Evolutionary conservation across 2,797 vertebrate species (phyloP), one percentile per base, ranked within the genome.

Genomic region (Corythornis leucogaster): DNA sequence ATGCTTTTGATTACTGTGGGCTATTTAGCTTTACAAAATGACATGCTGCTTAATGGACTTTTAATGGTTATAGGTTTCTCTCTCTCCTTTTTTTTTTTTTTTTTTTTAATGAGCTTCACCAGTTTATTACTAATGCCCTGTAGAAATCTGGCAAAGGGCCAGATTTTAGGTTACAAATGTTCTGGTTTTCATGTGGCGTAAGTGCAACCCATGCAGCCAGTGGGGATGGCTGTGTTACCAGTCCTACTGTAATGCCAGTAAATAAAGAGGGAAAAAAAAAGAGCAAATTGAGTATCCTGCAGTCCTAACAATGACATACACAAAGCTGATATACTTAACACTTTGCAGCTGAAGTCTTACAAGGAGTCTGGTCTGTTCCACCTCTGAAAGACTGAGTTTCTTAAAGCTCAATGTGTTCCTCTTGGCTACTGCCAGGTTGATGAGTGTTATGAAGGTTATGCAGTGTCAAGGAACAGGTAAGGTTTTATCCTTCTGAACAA

Each of bases 1-100:
- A 99, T 99, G 99, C 98, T 99, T 99, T 99, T 99, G 99, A 99
- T 99, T 99, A 99, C 99, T 99, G 98, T 98, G 98, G 98, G 98
- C 98, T 99, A 99, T 99, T 99, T 99, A 99, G 99, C 99, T 99
- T 99, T 99, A 99, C 98, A 98, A 98, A 99, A 99, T 99, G 99
- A 99, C 99, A 99, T 98, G 99, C 98, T 98, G 98, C 98, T 99
- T 99, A 99, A 99, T 99, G 99, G 98, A 98, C 98, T 99, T 99
- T 99, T 99, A 99, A 99, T 99, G 99, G 99, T 99, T 99, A 99
- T 99, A 99, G 98, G 98, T 99, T 99, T 99, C 98, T 98, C 95
- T 98, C 97, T 97, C 85, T 98, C 21, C 22, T 22, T 46, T 25
- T 48, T 26, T 26, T 50, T 50, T 24, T 98, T 98, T 98, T 98